Percentiles rank a stretch among this genome's conserved stretches.
Conservation (phyloP, 2,113 vertebrate genomes). For the Rutilus rutilus region DNA sequence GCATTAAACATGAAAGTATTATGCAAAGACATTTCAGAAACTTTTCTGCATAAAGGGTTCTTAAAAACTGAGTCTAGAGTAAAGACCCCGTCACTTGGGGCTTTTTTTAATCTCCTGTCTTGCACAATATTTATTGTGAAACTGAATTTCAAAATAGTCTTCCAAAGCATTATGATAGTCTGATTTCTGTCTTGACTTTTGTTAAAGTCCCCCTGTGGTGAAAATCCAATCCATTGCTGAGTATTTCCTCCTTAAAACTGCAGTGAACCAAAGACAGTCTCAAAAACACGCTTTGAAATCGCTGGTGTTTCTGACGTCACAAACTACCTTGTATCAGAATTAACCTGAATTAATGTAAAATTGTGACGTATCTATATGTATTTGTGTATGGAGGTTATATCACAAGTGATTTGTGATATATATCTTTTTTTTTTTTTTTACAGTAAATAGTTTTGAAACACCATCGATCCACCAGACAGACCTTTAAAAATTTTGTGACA, state of each 20-base stretch:
- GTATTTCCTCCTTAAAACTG: too few relatives aligned
- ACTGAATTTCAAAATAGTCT: not conserved
- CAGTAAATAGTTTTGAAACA: not conserved
- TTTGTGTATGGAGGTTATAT: not conserved
- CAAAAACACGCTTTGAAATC: too few relatives aligned
- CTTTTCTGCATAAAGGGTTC: too few relatives aligned
- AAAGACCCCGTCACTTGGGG: too few relatives aligned
- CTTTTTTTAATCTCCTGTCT: not conserved
- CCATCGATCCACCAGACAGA: not conserved
- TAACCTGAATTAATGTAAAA: not conserved
- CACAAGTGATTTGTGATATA: not conserved
- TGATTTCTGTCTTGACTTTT: not conserved
- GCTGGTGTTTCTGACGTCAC: too few relatives aligned
- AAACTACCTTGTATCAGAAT: too few relatives aligned
- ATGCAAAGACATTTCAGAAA: too few relatives aligned
- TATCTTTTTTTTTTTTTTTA: not conserved
- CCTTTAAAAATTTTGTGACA: not conserved
- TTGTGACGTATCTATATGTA: not conserved
- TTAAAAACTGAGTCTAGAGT: too few relatives aligned
- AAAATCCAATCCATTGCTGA: too few relatives aligned
- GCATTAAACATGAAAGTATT: too few relatives aligned
- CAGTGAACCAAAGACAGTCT: too few relatives aligned
- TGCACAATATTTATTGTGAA: not conserved
- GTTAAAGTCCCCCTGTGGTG: too few relatives aligned
- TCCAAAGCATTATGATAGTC: not conserved